Percentiles rank a stretch among this genome's conserved stretches.
phyloP scores from a whole-genome alignment of 2,888 invertebrate genomes.

The Alloplasta piceator region DNA sequence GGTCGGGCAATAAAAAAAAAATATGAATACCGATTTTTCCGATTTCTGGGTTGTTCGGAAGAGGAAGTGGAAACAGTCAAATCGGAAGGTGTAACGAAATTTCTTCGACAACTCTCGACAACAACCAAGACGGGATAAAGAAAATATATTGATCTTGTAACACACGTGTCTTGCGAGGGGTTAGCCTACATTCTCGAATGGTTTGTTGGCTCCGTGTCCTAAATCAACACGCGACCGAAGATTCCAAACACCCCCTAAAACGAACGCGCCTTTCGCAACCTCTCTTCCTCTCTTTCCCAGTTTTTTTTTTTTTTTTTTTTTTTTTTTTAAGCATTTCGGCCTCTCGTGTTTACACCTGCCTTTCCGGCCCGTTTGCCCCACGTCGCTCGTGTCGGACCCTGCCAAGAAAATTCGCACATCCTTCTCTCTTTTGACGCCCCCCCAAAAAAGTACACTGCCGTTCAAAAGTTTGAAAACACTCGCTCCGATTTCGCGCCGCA shows the following conservation, averaged over 20 bases:
- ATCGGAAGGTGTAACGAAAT: background rate
- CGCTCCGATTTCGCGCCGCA: too few relatives aligned
- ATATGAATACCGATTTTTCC: background rate
- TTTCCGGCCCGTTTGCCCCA: constrained; percentile 70
- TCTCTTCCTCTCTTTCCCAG: background rate
- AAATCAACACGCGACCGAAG: constrained; percentile 73
- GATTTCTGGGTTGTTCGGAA: background rate
- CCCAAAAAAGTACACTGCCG: too few relatives aligned
- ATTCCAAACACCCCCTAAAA: constrained; percentile 20
- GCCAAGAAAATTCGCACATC: constrained; percentile 49
- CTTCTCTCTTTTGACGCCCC: background rate
- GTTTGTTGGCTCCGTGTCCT: constrained; percentile 75
- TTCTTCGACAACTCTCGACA: background rate
- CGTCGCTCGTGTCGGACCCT: constrained; percentile 20
- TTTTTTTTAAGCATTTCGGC: constrained; percentile 58
- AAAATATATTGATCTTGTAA: constrained; percentile 77
- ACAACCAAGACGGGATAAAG: constrained; percentile 45
- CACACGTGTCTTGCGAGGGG: constrained; percentile 70
- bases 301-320: constrained; percentile 10
- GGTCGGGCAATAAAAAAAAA: too few relatives aligned
- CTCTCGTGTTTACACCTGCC: constrained; percentile 72
- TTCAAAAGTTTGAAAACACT: too few relatives aligned
- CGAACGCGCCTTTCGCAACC: constrained; percentile 15
- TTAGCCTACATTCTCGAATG: constrained; percentile 72
- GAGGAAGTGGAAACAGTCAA: background rate